Conservation (phyloP, 2,888 invertebrate species). For the Tipula vernalis region DNA sequence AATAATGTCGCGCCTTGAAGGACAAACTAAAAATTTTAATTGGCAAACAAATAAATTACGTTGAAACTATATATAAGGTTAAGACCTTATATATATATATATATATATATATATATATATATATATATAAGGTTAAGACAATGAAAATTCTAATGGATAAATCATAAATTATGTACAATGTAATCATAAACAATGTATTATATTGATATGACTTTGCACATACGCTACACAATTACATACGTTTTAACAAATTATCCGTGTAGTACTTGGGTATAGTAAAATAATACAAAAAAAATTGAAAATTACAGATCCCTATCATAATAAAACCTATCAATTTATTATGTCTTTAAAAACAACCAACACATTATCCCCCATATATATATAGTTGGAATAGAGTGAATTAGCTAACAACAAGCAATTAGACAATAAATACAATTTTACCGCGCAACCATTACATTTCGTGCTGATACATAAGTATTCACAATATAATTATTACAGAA, state of each 20-base stretch:
- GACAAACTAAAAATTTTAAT: neutral
- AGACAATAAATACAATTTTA: neutral
- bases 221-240: neutral
- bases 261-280: too few species aligned
- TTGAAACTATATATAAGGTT: neutral
- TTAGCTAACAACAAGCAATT: slow-evolving; percentile 4
- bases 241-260: neutral
- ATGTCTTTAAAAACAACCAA: neutral
- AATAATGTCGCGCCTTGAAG: neutral
- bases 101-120: too few species aligned
- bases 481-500: neutral
- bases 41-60: neutral
- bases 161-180: neutral
- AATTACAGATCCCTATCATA: neutral
- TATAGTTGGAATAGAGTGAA: neutral
- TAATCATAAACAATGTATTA: too few species aligned
- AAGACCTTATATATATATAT: too few species aligned
- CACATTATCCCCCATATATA: neutral
- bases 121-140: neutral
- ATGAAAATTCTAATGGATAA: neutral
- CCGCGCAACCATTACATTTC: neutral
- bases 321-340: slow-evolving; percentile 4
- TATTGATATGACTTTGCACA: neutral
- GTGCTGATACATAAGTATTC: neutral
- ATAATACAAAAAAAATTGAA: neutral